Percentiles rank a stretch among this genome's conserved stretches.
Evolutionary conservation across 1,140 invertebrate genomes (phyloP).

Genomic region (Drosophila rhopaloa): DNA sequence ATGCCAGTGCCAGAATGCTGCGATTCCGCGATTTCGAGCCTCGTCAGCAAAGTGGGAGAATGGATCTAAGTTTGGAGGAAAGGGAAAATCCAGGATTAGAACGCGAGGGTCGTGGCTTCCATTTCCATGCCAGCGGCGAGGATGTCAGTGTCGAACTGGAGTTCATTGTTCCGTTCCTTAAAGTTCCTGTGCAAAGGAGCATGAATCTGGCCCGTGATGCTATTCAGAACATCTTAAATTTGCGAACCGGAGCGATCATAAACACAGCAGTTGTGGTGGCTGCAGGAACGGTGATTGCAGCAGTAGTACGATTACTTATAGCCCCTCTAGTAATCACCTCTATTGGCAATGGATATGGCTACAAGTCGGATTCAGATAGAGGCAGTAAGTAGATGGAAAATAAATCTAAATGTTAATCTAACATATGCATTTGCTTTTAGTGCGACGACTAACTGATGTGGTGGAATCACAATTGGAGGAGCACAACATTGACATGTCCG

Average conservation of each 20-base stretch:
- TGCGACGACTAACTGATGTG: conserved; percentile 53
- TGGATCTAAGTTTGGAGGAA: background rate
- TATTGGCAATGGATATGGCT: conserved; percentile 44
- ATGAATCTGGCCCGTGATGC: conserved; percentile 62
- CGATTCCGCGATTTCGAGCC: conserved; percentile 78
- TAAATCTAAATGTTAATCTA: background rate
- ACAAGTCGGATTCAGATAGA: conserved; percentile 31
- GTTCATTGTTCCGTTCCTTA: conserved; percentile 71
- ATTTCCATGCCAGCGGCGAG: conserved; percentile 67
- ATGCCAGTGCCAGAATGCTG: conserved; percentile 42
- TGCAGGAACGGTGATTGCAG: conserved; percentile 69
- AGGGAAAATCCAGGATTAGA: background rate
- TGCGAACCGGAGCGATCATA: conserved; percentile 55
- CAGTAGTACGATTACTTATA: conserved; percentile 59
- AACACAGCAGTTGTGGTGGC: conserved; percentile 65
- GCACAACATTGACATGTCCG: conserved; percentile 64
- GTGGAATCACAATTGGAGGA: conserved; percentile 67
- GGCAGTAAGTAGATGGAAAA: conserved; percentile 46
- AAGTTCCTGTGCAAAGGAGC: conserved; percentile 60
- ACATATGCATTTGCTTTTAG: conserved; percentile 1
- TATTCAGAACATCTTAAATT: conserved; percentile 56
- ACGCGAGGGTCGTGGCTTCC: conserved; percentile 68
- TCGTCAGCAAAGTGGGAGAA: conserved; percentile 21
- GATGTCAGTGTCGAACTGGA: conserved; percentile 77
- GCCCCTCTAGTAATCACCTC: conserved; percentile 59